Base-by-base conservation (phyloP, 2,888 invertebrate genomes). In the Smittia aterrima region DNA sequence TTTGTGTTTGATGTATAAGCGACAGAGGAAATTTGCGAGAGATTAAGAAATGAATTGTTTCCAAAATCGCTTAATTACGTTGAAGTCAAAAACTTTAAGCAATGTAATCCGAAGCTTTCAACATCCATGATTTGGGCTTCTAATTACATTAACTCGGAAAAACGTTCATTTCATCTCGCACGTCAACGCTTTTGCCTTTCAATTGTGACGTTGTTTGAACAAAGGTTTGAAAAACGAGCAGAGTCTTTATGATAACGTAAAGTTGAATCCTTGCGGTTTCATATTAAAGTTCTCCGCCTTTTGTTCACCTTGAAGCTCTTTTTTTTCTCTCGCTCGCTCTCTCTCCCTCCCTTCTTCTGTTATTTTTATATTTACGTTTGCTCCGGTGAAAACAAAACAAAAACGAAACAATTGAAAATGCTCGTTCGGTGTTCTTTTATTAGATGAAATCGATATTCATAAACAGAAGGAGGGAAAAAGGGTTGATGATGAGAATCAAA, bases 341-440 rank as follows among this genome's bases (percentile, higher is more conserved):
- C 38, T 38, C 38, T 38, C 11, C 76, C 73, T 83, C 84, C 83
- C n/a, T 85, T 83, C 84, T 78, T 76, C 77, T 75, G 76, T 76
- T 78, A 74, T 77, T 75, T 77, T 75, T 76, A 76, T 76, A 76
- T 77, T 76, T 62, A 71, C 76, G 66, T 77, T 77, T 76, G 76
- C 81, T 83, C 85, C 84, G 85, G 83, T 84, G 85, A 85, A 83
- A 85, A 85, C 84, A 83, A 82, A 84, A 85, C 85, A 84, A 85
- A 85, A 85, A 85, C 83, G 85, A 85, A 76, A 74, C 71, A 75
- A 53, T 64, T 64, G 32, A 64, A 27, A 27, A 25, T 27, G 27
- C 25, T n/a, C 64, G 18, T 20, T 64, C 32, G 32, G 25, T 64
- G 25, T 27, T 18, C 25, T 64, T 64, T 64, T 25, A 64, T 64